A percentile compares a stretch with the other conserved stretches of the same genome.
phyloP scores from a whole-genome alignment of 2,888 invertebrate species.

The Perizoma flavofasciatum region DNA sequence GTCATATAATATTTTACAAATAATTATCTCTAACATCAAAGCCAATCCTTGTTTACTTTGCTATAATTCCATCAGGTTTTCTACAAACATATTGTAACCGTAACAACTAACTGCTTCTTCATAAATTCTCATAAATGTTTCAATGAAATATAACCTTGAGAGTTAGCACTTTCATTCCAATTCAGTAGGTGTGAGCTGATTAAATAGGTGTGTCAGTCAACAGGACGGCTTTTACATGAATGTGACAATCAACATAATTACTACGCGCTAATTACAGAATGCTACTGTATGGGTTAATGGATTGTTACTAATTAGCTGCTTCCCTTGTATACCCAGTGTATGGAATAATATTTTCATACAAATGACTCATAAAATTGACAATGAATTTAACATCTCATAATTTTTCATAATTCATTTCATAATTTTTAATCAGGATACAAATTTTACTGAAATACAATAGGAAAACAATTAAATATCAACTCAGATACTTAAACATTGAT shows the following conservation, averaged over 20 bases:
- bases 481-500: conserved; percentile 7
- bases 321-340: conserved; percentile 9
- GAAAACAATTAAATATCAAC: conserved; percentile 5
- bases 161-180: conserved; percentile 44
- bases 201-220: conserved; percentile 38
- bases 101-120: too few species aligned
- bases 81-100: too few species aligned
- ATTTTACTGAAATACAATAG: too few species aligned
- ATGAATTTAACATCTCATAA: too few species aligned
- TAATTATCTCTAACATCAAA: too few species aligned
- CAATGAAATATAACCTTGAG: conserved; percentile 42
- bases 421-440: too few species aligned
- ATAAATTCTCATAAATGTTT: conserved; percentile 20
- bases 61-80: too few species aligned
- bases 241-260: conserved; percentile 45
- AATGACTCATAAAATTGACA: neutral
- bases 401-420: too few species aligned
- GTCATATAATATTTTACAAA: too few species aligned
- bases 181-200: conserved; percentile 42
- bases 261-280: conserved; percentile 26
- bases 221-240: conserved; percentile 42
- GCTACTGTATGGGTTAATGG: conserved; percentile 15
- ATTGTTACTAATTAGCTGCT: conserved; percentile 14
- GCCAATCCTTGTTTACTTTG: too few species aligned
- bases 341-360: neutral